phyloP scores from a whole-genome alignment of 2,888 invertebrate genomes.

The Crepidodera aurea region DNA sequence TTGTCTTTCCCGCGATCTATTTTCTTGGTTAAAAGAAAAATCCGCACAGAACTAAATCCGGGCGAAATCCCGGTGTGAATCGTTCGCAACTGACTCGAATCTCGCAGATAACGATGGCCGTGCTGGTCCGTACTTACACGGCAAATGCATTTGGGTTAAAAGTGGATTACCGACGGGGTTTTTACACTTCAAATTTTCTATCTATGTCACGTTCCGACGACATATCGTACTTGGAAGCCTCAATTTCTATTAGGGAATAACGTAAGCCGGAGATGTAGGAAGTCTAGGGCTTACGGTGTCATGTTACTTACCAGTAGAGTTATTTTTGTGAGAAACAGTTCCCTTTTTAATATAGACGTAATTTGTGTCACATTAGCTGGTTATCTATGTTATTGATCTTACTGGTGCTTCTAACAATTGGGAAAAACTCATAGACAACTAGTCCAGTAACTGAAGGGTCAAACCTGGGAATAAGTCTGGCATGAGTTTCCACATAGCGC shows the following conservation, averaged over 20 bases:
- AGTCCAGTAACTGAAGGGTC: no score
- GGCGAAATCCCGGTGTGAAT: constrained; percentile 30
- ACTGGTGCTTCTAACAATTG: no score
- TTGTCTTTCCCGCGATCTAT: background rate
- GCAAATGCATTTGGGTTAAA: constrained; percentile 59
- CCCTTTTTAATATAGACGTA: no score
- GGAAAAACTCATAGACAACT: no score
- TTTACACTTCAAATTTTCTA: constrained; percentile 39
- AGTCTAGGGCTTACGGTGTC: background rate
- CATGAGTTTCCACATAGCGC: no score
- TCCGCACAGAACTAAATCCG: constrained; percentile 28
- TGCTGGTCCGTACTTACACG: constrained; percentile 50
- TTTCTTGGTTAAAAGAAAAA: constrained; percentile 5
- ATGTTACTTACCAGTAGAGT: no score
- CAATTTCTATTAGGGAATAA: constrained; percentile 23
- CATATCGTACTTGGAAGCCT: constrained; percentile 12
- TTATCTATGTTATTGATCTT: no score
- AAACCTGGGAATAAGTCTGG: no score
- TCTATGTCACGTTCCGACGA: constrained; percentile 18
- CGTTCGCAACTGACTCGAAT: constrained; percentile 38
- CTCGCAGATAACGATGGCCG: constrained; percentile 49
- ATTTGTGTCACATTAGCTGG: no score
- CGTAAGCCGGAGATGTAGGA: background rate
- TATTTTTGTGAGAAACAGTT: no score
- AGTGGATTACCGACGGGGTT: constrained; percentile 54